Percentiles rank a stretch among this genome's conserved stretches.
These are phyloP conservation scores for Bombus cullumanus DNA, from an alignment of 1,140 invertebrate genomes.

Conservation along the genomic window DNA sequence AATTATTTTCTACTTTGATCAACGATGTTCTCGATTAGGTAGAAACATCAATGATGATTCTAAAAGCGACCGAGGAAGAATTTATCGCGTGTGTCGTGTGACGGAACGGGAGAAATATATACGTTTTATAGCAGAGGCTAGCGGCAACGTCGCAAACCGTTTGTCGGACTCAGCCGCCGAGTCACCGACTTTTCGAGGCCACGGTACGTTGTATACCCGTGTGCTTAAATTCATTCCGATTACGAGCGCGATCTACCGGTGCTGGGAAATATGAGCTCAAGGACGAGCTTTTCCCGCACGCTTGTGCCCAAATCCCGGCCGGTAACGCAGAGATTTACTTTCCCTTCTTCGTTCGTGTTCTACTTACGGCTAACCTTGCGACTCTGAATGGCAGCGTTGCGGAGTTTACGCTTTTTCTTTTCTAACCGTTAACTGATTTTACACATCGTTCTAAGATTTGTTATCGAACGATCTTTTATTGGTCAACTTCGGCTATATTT, in stretches of 20 bases:
- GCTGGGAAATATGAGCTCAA: conserved; percentile 80
- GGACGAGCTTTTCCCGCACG: conserved; percentile 72
- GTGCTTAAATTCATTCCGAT: conserved; percentile 65
- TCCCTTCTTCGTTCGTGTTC: conserved; percentile 25
- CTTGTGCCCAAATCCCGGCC: conserved; percentile 70
- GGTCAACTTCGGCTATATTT: not conserved
- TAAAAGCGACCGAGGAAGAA: conserved; percentile 51
- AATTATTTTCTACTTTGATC: not conserved
- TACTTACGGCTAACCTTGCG: conserved; percentile 39
- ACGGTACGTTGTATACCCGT: conserved; percentile 57
- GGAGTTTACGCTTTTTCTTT: conserved; percentile 34
- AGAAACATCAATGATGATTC: conserved; percentile 21
- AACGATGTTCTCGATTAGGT: not conserved
- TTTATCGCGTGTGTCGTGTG: conserved; percentile 61
- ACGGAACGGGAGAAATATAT: conserved; percentile 54
- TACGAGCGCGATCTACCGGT: conserved; percentile 81
- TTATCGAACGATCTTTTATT: not conserved
- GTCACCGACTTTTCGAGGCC: conserved; percentile 83
- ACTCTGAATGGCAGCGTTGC: conserved; percentile 15
- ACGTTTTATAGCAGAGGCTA: conserved; percentile 56
- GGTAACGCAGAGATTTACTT: conserved; percentile 74
- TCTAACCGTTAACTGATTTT: conserved; percentile 25
- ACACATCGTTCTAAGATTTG: not conserved
- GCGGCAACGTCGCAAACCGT: conserved; percentile 77
- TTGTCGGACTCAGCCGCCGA: conserved; percentile 73